These are phyloP conservation scores for Drosophila kohkoa DNA, from an alignment of 1,140 invertebrate genomes.

Conservation along the genomic window DNA sequence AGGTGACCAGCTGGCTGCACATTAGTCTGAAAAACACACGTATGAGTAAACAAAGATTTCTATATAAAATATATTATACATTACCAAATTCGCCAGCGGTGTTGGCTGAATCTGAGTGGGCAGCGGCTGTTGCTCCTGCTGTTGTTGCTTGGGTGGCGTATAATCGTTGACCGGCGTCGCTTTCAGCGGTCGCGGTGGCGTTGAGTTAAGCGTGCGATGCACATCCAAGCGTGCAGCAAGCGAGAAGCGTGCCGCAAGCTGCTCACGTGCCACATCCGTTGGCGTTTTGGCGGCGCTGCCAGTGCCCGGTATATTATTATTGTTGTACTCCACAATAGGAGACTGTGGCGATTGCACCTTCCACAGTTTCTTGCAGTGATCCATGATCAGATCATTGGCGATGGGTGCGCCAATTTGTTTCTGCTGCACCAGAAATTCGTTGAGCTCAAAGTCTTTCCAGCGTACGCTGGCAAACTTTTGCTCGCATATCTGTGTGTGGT, in stretches of 20 bases:
- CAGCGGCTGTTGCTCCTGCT: slow-evolving; percentile 5
- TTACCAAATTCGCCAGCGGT: slow-evolving; percentile 67
- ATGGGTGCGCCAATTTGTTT: slow-evolving; percentile 74
- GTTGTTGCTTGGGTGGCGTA: slow-evolving; percentile 27
- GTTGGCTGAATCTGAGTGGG: slow-evolving; percentile 18
- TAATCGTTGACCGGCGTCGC: slow-evolving; percentile 27
- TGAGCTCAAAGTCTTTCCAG: slow-evolving; percentile 76
- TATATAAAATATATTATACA: no score
- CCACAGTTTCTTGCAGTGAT: slow-evolving; percentile 75
- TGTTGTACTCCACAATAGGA: slow-evolving; percentile 53
- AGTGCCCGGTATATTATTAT: slow-evolving; percentile 46
- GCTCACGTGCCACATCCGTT: slow-evolving; percentile 67
- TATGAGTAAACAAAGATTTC: background rate
- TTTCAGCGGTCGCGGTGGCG: slow-evolving; percentile 45
- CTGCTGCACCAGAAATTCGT: slow-evolving; percentile 75
- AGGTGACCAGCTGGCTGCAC: slow-evolving; percentile 39
- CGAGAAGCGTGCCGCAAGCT: slow-evolving; percentile 63
- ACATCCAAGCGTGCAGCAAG: slow-evolving; percentile 70
- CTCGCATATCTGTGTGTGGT: slow-evolving; percentile 59
- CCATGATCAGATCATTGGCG: slow-evolving; percentile 64
- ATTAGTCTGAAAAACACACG: slow-evolving; percentile 59
- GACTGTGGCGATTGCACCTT: slow-evolving; percentile 49
- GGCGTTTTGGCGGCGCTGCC: slow-evolving; percentile 51
- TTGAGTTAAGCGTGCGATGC: slow-evolving; percentile 51
- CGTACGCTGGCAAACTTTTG: slow-evolving; percentile 77